Evolutionary conservation across 2,888 invertebrate species (phyloP).

Genomic region (Xiphydria camelus): DNA sequence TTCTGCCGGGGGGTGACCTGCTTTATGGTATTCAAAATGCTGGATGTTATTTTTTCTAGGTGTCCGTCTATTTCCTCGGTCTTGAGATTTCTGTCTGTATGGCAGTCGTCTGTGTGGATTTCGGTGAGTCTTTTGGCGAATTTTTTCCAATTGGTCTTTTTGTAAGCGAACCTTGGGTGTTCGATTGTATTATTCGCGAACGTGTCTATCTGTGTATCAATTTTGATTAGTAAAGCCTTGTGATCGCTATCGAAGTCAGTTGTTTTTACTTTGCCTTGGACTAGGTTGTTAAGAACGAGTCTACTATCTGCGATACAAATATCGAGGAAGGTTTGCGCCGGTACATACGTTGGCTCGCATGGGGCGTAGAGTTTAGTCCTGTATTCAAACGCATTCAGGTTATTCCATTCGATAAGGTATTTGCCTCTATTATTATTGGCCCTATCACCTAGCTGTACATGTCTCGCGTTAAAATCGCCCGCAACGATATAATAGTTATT

Average conservation of each 20-base stretch:
- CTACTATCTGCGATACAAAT: background rate
- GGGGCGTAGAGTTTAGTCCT: background rate
- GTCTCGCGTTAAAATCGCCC: constrained; percentile 8
- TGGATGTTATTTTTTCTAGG: background rate
- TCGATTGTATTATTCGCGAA: background rate
- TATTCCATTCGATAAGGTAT: constrained; percentile 5
- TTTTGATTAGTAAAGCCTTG: background rate
- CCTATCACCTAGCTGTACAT: constrained; percentile 1
- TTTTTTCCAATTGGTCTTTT: background rate
- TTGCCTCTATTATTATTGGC: constrained; percentile 7
- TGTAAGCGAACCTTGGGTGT: background rate
- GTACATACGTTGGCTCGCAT: background rate
- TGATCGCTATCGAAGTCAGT: constrained; percentile 11
- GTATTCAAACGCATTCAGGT: background rate
- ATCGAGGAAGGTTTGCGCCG: constrained; percentile 7
- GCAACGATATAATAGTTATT: constrained; percentile 10
- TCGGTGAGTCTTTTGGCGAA: background rate
- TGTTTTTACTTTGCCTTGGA: constrained; percentile 1
- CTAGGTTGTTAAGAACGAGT: background rate
- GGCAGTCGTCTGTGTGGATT: too few species aligned
- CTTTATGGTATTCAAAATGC: background rate
- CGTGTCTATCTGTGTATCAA: background rate
- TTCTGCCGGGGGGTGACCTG: background rate
- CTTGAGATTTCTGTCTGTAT: background rate
- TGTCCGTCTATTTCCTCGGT: constrained; percentile 1